Evolutionary conservation across 2,113 vertebrate species (phyloP), one percentile per base, ranked within the genome.

Genomic region (Plecotus auritus): DNA sequence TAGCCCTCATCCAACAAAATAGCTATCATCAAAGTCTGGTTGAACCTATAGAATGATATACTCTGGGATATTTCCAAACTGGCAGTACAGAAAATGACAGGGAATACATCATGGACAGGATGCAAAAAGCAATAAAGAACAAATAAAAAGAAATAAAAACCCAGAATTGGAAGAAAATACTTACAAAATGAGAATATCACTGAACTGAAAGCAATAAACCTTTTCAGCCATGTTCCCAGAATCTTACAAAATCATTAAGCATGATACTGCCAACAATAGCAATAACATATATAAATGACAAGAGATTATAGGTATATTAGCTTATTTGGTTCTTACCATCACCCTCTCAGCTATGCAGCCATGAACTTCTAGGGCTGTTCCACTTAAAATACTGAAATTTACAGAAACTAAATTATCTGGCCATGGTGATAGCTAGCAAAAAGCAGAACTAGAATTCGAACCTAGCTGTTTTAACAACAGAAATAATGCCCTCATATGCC

Each of bases 1-100:
- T 70, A 72, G 95, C 45, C 87, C 56, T 84, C 93, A 83, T 93
- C 78, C 73, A 67, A 96, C 91, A 96, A 91, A 94, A 91, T 0
- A 3, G 94, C 76, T 69, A 91, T 80, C 96, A 96, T 96, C 97
- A 96, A 97, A 98, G 92, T 87, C 96, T 95, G 84, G 72, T 3
- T 56, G 85, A 98, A 91, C 88, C 76, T 96, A 87, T 32, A 18
- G 96, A 98, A 97, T 42, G n/a, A 94, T 95, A 97, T 81, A 66
- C 84, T 69, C 73, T 61, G 95, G 96, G 97, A 97, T 92, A 97
- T 85, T 54, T 30, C 0, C 80, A 96, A 96, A 56, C 67, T 17
- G 95, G 74, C 6, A 5, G 78, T 9, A 42, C 0, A 74, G 6
- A 26, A 96, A 96, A 94, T 91, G 70, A 95, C 96, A 95, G 93